Percentiles rank a stretch among this genome's conserved stretches.
Evolutionary conservation across 2,797 vertebrate species (phyloP).

Genomic region (Chanos chanos): DNA sequence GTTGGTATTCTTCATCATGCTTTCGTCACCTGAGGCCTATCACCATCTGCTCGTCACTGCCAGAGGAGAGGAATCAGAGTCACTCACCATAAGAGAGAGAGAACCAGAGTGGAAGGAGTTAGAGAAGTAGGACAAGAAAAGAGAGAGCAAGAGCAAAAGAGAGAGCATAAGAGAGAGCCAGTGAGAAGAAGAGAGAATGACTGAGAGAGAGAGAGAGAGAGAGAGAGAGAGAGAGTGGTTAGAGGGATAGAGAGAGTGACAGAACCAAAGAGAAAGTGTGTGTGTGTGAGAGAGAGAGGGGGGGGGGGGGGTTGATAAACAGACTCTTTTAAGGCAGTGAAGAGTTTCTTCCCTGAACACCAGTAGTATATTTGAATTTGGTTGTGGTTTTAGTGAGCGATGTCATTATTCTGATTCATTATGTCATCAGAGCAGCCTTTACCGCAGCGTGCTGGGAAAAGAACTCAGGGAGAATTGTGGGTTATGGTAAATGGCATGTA

Average conservation of each 20-base stretch:
- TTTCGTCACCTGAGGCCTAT: background rate
- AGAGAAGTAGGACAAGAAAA: background rate
- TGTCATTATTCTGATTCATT: background rate
- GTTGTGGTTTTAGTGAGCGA: background rate
- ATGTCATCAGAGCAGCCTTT: background rate
- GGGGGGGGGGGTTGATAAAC: too few species aligned
- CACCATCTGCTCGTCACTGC: background rate
- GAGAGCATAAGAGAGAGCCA: background rate
- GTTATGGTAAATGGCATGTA: background rate
- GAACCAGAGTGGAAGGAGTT: background rate
- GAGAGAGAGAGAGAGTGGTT: background rate
- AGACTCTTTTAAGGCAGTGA: background rate
- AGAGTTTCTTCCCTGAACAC: background rate
- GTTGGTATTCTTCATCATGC: constrained; percentile 1
- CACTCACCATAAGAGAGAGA: too few species aligned
- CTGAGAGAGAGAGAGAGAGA: background rate
- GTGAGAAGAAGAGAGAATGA: background rate
- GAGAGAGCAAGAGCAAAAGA: background rate
- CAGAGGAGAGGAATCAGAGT: background rate
- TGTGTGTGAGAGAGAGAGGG: background rate
- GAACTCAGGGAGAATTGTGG: background rate
- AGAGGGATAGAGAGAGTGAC: background rate
- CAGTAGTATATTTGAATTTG: background rate
- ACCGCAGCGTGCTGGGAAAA: background rate
- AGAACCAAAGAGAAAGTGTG: background rate